A percentile compares a stretch with the other conserved stretches of the same genome.
phyloP scores from a whole-genome alignment of 2,113 vertebrate genomes.

The Onychostruthus taczanowskii region DNA sequence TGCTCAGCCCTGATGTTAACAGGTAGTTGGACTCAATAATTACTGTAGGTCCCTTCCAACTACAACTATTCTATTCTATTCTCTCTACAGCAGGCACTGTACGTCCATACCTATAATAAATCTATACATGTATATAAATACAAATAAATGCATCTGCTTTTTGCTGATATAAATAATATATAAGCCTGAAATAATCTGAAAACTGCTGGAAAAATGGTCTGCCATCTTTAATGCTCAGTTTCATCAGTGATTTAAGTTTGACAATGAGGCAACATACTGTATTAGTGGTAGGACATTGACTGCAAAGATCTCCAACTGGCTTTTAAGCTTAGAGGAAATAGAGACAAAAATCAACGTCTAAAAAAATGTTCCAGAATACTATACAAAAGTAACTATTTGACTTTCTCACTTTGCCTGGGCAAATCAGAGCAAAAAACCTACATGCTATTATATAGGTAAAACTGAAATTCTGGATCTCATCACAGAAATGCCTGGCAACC shows the following conservation, averaged over 20 bases:
- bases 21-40: not conserved
- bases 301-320: not conserved
- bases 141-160: not conserved
- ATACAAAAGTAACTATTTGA: not conserved
- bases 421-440: not conserved
- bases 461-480: not conserved
- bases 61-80: not conserved
- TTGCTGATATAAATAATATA: not conserved
- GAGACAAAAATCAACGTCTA: not conserved
- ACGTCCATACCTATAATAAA: not conserved
- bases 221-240: not conserved
- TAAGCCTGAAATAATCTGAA: not conserved
- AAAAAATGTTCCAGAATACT: not conserved
- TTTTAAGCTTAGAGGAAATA: conserved; percentile 15
- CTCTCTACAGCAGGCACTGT: not conserved
- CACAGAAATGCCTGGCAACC: not conserved
- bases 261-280: not conserved
- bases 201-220: not conserved
- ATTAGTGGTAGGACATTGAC: not conserved
- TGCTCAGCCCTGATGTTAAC: not conserved
- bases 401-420: not conserved
- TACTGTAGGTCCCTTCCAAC: not conserved
- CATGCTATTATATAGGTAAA: not conserved
- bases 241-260: not conserved
- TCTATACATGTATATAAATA: no score